These are phyloP conservation scores for Pseudomyrmex dendroicus DNA, from an alignment of 1,140 invertebrate genomes.

Conservation along the genomic window DNA sequence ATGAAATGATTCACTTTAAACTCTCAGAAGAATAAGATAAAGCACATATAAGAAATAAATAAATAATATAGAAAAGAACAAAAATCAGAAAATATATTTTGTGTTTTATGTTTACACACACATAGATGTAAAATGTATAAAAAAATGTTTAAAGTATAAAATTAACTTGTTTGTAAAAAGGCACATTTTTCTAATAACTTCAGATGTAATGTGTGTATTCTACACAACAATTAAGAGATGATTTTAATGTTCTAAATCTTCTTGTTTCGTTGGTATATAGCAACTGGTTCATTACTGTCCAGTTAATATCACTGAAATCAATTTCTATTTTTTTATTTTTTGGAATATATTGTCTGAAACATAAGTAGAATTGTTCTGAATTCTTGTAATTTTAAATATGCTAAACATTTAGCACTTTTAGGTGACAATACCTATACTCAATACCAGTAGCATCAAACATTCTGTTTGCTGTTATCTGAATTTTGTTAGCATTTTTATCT, in stretches of 20 bases:
- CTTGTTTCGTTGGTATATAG: constrained; percentile 77
- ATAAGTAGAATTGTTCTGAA: neutral
- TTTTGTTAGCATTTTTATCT: constrained; percentile 91
- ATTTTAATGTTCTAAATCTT: constrained; percentile 1
- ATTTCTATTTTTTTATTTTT: constrained; percentile 88
- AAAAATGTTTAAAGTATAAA: no score
- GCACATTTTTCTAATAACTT: no score
- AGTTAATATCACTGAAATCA: constrained; percentile 88
- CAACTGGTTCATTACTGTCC: constrained; percentile 85
- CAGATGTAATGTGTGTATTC: no score
- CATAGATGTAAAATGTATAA: no score
- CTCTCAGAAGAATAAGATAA: no score
- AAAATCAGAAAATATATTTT: no score
- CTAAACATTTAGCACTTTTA: neutral
- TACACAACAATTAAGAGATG: neutral
- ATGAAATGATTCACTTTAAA: no score
- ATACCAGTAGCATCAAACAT: constrained; percentile 90
- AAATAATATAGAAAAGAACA: no score
- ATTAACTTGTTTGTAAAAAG: no score
- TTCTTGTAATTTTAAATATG: constrained; percentile 13
- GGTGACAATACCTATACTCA: constrained; percentile 85
- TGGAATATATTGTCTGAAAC: constrained; percentile 89
- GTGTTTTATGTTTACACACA: no score
- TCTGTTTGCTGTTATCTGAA: constrained; percentile 89
- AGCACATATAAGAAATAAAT: no score